Percentiles rank a stretch among this genome's conserved stretches.
Evolutionary conservation across 1,140 invertebrate genomes (phyloP).

Genomic region (Cherax destructor): DNA sequence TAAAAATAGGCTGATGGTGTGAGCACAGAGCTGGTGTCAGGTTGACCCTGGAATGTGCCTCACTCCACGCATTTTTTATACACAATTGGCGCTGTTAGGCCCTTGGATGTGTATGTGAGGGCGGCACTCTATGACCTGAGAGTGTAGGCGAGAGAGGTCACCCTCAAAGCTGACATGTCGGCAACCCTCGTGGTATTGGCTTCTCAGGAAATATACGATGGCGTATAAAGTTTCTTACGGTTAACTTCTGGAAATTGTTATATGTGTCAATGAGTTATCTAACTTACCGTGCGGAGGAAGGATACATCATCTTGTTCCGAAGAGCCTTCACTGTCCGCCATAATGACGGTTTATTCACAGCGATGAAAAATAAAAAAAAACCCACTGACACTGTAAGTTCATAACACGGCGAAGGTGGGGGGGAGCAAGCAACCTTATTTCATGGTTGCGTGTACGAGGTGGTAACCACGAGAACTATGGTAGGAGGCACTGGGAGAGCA

Average conservation of each 20-base stretch:
- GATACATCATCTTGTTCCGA: conserved; percentile 99
- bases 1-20: not conserved
- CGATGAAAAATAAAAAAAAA: conserved; percentile 40
- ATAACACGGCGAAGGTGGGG: conserved; percentile 16
- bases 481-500: no score
- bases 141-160: no score
- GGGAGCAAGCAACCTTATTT: conserved; percentile 32
- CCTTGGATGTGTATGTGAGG: no score
- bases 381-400: conserved; percentile 49
- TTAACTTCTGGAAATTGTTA: no score
- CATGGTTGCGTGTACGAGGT: conserved; percentile 16
- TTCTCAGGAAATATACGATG: not conserved
- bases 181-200: not conserved
- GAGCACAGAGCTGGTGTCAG: not conserved
- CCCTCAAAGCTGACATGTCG: not conserved
- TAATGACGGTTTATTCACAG: conserved; percentile 74
- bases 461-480: not conserved
- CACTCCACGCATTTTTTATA: not conserved
- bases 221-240: no score
- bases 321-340: conserved; percentile 93
- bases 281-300: conserved; percentile 94
- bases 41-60: not conserved
- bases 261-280: no score
- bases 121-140: no score
- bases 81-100: not conserved